These are phyloP conservation scores for Camptogramma bilineatum DNA, from an alignment of 2,888 invertebrate genomes.

Conservation along the genomic window DNA sequence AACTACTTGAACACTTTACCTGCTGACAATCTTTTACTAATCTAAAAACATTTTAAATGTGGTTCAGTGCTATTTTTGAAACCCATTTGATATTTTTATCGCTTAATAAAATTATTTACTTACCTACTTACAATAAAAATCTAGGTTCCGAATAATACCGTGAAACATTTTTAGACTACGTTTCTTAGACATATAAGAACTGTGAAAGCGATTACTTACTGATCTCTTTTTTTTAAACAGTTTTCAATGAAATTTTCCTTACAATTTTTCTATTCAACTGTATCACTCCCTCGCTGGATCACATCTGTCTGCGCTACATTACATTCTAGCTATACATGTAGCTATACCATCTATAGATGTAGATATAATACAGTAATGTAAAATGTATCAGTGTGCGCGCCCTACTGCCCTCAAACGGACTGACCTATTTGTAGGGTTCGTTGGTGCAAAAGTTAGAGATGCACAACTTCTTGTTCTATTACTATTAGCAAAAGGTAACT, in stretches of 20 bases:
- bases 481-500: not conserved
- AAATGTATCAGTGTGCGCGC: constrained; percentile 46
- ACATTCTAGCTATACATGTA: constrained; percentile 2
- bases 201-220: not conserved
- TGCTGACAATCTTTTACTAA: too few relatives aligned
- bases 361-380: constrained; percentile 18
- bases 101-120: too few relatives aligned
- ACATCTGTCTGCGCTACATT: constrained; percentile 46
- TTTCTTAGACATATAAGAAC: too few relatives aligned
- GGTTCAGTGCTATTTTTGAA: too few relatives aligned
- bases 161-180: too few relatives aligned
- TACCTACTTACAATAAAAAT: too few relatives aligned
- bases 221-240: not conserved
- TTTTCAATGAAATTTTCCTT: constrained; percentile 6
- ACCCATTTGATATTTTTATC: too few relatives aligned
- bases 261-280: constrained; percentile 37
- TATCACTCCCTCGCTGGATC: constrained; percentile 43
- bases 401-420: constrained; percentile 58
- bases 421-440: constrained; percentile 59
- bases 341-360: not conserved
- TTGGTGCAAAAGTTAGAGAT: constrained; percentile 20
- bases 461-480: constrained; percentile 4
- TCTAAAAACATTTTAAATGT: too few relatives aligned
- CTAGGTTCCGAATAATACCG: too few relatives aligned
- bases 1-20: too few relatives aligned